phyloP scores from a whole-genome alignment of 2,113 vertebrate genomes.

The Halichoeres trimaculatus region DNA sequence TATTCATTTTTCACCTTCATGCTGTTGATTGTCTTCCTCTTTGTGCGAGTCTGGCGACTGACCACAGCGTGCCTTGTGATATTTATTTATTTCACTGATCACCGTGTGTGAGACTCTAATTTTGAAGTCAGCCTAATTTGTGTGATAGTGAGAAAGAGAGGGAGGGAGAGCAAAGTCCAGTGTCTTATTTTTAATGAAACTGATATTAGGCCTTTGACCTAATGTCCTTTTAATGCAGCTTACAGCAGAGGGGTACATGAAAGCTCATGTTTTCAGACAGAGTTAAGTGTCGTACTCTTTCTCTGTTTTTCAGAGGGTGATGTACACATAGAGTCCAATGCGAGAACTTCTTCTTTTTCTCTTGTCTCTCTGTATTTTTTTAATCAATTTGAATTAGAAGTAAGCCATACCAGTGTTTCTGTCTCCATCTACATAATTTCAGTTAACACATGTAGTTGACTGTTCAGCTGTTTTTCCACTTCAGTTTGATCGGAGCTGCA shows the following conservation, averaged over 20 bases:
- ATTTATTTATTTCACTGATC: not conserved
- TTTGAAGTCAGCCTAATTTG: slow-evolving; percentile 33
- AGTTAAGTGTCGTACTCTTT: not conserved
- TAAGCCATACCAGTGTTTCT: not conserved
- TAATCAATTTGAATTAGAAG: too few relatives aligned
- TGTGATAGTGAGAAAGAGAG: slow-evolving; percentile 46
- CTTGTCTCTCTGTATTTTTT: too few relatives aligned
- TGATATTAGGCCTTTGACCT: slow-evolving; percentile 64
- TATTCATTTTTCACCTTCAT: not conserved
- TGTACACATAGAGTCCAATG: not conserved
- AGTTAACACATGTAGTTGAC: not conserved
- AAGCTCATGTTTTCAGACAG: slow-evolving; percentile 1
- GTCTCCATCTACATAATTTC: not conserved
- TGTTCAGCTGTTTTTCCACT: slow-evolving; percentile 22
- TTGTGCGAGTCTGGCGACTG: slow-evolving; percentile 22
- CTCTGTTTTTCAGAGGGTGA: not conserved
- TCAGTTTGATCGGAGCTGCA: slow-evolving; percentile 37
- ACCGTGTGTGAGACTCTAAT: slow-evolving; percentile 28
- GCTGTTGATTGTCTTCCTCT: not conserved
- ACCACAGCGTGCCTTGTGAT: not conserved
- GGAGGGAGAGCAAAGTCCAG: slow-evolving; percentile 2
- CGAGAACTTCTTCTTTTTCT: not conserved
- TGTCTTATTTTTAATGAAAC: slow-evolving; percentile 32
- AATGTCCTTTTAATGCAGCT: slow-evolving; percentile 53
- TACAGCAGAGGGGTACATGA: slow-evolving; percentile 16